phyloP scores from a whole-genome alignment of 1,140 invertebrate genomes.

The Drosophila fuyamai region DNA sequence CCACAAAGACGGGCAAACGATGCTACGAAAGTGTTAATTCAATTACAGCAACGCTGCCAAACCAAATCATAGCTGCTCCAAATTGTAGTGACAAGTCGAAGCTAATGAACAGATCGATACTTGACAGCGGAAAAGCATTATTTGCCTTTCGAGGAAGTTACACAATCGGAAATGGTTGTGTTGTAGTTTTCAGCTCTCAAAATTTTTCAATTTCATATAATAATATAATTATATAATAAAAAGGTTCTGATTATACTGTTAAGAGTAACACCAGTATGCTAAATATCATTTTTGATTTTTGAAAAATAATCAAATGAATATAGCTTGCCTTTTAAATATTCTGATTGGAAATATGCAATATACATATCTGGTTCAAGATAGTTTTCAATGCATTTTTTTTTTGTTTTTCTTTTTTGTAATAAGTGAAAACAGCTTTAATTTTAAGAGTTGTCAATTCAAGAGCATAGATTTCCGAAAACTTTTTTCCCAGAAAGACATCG shows the following conservation, averaged over 20 bases:
- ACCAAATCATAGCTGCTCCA: slow-evolving; percentile 26
- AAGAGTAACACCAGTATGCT: too few species aligned
- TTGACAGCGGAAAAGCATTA: slow-evolving; percentile 6
- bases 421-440: too few species aligned
- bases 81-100: slow-evolving; percentile 37
- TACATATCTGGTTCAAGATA: too few species aligned
- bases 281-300: too few species aligned
- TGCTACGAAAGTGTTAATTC: slow-evolving; percentile 64
- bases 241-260: too few species aligned
- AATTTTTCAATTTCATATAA: too few species aligned
- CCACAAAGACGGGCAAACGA: slow-evolving; percentile 37
- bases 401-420: too few species aligned
- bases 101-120: slow-evolving; percentile 29
- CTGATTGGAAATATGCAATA: too few species aligned
- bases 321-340: too few species aligned
- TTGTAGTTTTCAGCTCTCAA: not conserved
- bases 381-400: too few species aligned
- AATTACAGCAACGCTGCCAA: slow-evolving; percentile 58
- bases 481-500: not conserved
- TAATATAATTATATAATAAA: too few species aligned
- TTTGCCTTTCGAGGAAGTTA: slow-evolving; percentile 7
- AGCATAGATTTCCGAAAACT: not conserved
- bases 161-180: slow-evolving; percentile 12
- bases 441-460: not conserved
- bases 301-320: too few species aligned